Evolutionary conservation across 2,888 invertebrate species (phyloP).

Genomic region (Harmothoe impar): DNA sequence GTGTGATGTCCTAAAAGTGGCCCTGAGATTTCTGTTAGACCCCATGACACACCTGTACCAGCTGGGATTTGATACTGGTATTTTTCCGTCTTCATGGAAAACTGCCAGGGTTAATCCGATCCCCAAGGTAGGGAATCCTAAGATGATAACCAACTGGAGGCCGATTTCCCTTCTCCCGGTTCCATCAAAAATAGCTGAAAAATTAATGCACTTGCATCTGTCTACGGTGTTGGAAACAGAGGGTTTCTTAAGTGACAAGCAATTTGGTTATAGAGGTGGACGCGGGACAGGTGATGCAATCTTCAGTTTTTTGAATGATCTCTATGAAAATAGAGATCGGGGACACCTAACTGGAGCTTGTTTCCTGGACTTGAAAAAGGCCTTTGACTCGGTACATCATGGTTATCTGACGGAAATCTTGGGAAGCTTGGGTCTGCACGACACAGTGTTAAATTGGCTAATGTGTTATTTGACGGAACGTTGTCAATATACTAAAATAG

Average conservation of each 20-base stretch:
- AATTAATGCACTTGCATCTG: neutral
- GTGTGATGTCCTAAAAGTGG: no score
- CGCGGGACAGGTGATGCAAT: neutral
- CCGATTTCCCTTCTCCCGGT: neutral
- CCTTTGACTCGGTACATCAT: neutral
- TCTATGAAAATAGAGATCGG: neutral
- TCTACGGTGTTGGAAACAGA: neutral
- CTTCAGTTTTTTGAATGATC: neutral
- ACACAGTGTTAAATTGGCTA: neutral
- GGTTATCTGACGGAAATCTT: neutral
- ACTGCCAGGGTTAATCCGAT: neutral
- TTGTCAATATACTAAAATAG: no score
- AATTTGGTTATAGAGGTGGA: neutral
- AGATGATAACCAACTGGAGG: neutral
- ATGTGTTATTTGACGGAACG: no score
- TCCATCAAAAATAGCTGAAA: neutral
- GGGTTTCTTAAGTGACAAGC: neutral
- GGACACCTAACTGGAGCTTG: neutral
- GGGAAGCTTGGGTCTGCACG: neutral
- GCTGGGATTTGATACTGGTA: neutral
- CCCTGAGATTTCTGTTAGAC: no score
- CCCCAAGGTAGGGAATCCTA: neutral
- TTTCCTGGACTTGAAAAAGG: neutral
- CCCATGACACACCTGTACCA: no score
- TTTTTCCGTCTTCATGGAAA: neutral